Evolutionary conservation across 2,113 vertebrate species (phyloP).

Genomic region (Zonotrichia leucophrys): DNA sequence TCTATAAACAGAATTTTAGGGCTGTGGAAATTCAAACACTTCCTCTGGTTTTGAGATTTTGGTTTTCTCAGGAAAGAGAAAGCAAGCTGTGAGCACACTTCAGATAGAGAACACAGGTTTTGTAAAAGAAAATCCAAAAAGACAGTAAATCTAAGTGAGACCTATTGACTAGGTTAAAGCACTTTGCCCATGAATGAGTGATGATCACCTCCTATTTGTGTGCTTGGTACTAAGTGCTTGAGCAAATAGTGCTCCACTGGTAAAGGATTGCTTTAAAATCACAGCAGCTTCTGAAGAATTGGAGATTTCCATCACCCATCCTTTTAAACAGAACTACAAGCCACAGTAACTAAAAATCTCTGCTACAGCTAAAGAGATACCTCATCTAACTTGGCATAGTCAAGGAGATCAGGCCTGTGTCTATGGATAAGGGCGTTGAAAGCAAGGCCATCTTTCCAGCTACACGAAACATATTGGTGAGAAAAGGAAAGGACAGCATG

Average conservation of each 20-base stretch:
- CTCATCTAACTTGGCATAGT: constrained; percentile 64
- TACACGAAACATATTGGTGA: constrained; percentile 21
- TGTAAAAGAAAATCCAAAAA: not conserved
- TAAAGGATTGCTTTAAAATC: not conserved
- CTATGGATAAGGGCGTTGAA: constrained; percentile 68
- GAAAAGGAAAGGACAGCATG: constrained; percentile 56
- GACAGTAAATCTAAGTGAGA: not conserved
- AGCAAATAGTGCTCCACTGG: not conserved
- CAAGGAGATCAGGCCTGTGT: constrained; percentile 67
- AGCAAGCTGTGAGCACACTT: not conserved
- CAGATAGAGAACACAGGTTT: not conserved
- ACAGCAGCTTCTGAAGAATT: not conserved
- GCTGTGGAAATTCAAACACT: not conserved
- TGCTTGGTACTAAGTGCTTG: not conserved
- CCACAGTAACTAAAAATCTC: constrained; percentile 2
- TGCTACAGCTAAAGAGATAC: constrained; percentile 42
- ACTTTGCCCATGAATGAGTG: not conserved
- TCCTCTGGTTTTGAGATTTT: not conserved
- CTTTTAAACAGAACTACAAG: constrained; percentile 73
- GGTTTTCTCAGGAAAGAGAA: not conserved
- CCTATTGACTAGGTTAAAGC: not conserved
- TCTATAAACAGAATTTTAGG: not conserved
- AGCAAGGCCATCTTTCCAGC: constrained; percentile 62
- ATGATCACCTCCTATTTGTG: constrained; percentile 3
- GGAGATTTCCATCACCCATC: constrained; percentile 43